Percentiles rank a stretch among this genome's conserved stretches.
These are phyloP conservation scores for Pectinophora gossypiella DNA, from an alignment of 1,140 invertebrate genomes.

Conservation along the genomic window DNA sequence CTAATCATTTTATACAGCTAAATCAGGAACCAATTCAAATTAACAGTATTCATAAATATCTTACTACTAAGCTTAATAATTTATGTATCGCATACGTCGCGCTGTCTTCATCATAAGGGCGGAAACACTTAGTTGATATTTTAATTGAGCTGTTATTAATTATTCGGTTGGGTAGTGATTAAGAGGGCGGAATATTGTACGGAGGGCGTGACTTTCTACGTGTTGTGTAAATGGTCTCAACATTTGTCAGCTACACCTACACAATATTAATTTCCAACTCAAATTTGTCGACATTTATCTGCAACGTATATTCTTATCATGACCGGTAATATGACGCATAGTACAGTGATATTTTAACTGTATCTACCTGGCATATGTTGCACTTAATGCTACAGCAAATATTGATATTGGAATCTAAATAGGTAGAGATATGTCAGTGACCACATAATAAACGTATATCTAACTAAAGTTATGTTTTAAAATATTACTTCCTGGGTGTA, in stretches of 20 bases:
- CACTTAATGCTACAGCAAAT: not conserved
- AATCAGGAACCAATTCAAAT: not conserved
- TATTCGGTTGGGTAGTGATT: slow-evolving; percentile 50
- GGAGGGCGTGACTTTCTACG: slow-evolving; percentile 41
- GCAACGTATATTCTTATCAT: not conserved
- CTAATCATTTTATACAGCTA: not conserved
- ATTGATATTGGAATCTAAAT: not conserved
- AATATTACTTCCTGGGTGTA: slow-evolving; percentile 14
- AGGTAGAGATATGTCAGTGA: too few relatives aligned
- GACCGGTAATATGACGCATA: not conserved
- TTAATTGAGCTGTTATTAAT: slow-evolving; percentile 67
- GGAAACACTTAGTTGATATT: slow-evolving; percentile 51
- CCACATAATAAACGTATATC: too few relatives aligned
- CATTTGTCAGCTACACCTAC: slow-evolving; percentile 26
- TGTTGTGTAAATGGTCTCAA: slow-evolving; percentile 30
- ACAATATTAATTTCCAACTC: not conserved
- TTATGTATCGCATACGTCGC: slow-evolving; percentile 1
- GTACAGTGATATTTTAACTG: not conserved
- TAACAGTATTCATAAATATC: not conserved
- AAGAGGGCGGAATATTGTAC: slow-evolving; percentile 57
- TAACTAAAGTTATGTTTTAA: too few relatives aligned
- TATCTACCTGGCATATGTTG: not conserved
- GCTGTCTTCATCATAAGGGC: slow-evolving; percentile 28
- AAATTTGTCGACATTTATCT: not conserved
- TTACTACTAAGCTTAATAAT: not conserved